phyloP scores from a whole-genome alignment of 2,888 invertebrate species.

The Lycia hirtaria region DNA sequence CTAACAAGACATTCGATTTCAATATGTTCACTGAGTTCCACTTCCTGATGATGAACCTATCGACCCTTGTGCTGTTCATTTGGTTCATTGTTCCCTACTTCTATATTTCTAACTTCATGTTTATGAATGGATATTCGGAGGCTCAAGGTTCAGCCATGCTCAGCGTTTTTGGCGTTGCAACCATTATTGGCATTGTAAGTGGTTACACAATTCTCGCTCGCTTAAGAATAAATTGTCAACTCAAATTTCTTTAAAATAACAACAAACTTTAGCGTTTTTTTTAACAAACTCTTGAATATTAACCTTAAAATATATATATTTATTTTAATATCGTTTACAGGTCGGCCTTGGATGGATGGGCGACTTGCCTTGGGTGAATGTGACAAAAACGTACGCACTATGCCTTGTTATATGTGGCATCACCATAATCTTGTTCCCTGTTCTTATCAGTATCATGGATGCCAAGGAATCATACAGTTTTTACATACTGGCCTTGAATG shows the following conservation, averaged over 20 bases:
- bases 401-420: slow-evolving; percentile 90
- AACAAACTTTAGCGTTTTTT: background rate
- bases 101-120: slow-evolving; percentile 94
- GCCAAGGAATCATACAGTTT: slow-evolving; percentile 73
- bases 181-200: slow-evolving; percentile 95
- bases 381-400: slow-evolving; percentile 92
- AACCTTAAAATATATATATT: too few species aligned
- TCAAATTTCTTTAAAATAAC: background rate
- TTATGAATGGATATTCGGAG: slow-evolving; percentile 86
- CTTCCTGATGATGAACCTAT: slow-evolving; percentile 93
- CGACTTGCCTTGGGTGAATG: slow-evolving; percentile 94
- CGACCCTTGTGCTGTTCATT: slow-evolving; percentile 95
- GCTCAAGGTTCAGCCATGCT: slow-evolving; percentile 91
- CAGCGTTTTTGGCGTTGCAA: slow-evolving; percentile 94
- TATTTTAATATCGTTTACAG: slow-evolving; percentile 63
- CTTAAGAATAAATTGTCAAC: background rate
- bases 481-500: slow-evolving; percentile 79
- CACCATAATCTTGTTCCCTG: slow-evolving; percentile 86
- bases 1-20: slow-evolving; percentile 92
- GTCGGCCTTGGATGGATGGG: slow-evolving; percentile 95
- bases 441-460: slow-evolving; percentile 73
- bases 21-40: slow-evolving; percentile 93
- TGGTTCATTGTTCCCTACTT: slow-evolving; percentile 98
- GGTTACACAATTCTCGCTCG: slow-evolving; percentile 20
- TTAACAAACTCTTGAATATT: too few species aligned